Evolutionary conservation across 2,797 vertebrate species (phyloP).

Genomic region (Acestrorhynchus altus): DNA sequence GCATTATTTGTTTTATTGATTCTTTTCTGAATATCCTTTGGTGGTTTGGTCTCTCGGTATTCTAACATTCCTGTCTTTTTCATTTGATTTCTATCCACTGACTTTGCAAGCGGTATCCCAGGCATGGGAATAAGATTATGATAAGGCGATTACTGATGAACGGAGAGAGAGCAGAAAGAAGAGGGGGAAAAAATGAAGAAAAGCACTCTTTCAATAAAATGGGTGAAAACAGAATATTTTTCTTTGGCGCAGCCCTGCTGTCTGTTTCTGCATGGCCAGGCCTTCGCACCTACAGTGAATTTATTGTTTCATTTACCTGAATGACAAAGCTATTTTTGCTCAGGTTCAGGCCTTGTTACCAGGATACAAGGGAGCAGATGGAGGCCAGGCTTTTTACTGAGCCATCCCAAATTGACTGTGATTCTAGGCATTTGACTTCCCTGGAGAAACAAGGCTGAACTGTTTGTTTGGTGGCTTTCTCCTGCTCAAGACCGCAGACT

Average conservation of each 20-base stretch:
- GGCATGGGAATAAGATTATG: conserved; percentile 42
- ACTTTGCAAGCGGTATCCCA: conserved; percentile 27
- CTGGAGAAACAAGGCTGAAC: conserved; percentile 48
- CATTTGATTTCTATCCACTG: conserved; percentile 37
- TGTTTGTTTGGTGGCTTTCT: conserved; percentile 50
- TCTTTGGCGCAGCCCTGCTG: conserved; percentile 13
- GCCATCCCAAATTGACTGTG: conserved; percentile 55
- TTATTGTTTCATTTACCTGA: conserved; percentile 59
- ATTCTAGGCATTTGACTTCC: conserved; percentile 56
- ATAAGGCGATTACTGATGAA: conserved; percentile 41
- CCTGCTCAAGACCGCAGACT: conserved; percentile 23
- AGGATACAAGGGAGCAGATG: conserved; percentile 59
- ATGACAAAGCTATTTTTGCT: conserved; percentile 59
- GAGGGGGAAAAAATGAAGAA: background rate
- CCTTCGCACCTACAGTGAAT: conserved; percentile 49
- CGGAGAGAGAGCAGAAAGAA: background rate
- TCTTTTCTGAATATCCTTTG: background rate
- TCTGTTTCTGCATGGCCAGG: conserved; percentile 33
- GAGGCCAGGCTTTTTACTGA: conserved; percentile 58
- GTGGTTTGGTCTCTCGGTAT: background rate
- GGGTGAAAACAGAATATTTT: conserved; percentile 21
- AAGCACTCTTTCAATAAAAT: conserved; percentile 20
- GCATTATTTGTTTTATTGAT: conserved; percentile 22
- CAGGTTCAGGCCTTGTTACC: conserved; percentile 50
- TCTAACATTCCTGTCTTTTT: background rate